A percentile compares a stretch with the other conserved stretches of the same genome.
Conservation (phyloP, 2,113 vertebrate species). For the Amphilophus citrinellus region DNA sequence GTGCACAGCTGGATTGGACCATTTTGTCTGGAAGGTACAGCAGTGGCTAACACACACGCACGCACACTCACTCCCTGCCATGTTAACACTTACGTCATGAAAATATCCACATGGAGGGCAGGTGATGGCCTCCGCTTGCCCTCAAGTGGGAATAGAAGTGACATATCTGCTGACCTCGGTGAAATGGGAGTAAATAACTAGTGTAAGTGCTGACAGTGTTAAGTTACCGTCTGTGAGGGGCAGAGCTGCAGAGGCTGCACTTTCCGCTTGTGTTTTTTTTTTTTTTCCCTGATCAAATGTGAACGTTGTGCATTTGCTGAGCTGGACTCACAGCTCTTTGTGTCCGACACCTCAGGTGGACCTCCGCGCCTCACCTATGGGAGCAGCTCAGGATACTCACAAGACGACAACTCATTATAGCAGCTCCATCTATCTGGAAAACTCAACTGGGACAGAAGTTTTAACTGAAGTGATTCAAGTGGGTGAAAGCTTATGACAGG, state of each 20-base stretch:
- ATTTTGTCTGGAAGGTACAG: constrained; percentile 86
- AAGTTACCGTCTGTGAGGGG: not conserved
- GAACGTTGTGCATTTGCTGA: constrained; percentile 20
- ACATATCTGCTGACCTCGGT: constrained; percentile 52
- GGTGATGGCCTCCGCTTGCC: constrained; percentile 22
- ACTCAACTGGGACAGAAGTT: constrained; percentile 9
- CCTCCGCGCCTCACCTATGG: constrained; percentile 45
- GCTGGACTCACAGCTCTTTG: constrained; percentile 19
- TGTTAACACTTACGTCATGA: not conserved
- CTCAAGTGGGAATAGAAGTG: constrained; percentile 8
- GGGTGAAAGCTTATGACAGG: constrained; percentile 20
- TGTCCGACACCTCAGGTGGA: constrained; percentile 62
- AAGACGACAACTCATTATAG: constrained; percentile 69
- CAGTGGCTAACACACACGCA: constrained; percentile 28
- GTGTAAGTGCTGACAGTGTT: constrained; percentile 50
- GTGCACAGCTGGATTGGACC: constrained; percentile 80
- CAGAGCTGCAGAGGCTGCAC: constrained; percentile 44
- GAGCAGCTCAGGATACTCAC: constrained; percentile 43
- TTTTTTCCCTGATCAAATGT: constrained; percentile 26
- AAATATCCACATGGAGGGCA: not conserved
- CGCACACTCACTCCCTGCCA: not conserved
- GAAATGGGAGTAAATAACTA: constrained; percentile 50
- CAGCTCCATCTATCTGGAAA: constrained; percentile 20
- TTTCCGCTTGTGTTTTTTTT: not conserved
- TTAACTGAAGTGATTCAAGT: constrained; percentile 27